Evolutionary conservation across 2,113 vertebrate genomes (phyloP).

Genomic region (Octodon degus): DNA sequence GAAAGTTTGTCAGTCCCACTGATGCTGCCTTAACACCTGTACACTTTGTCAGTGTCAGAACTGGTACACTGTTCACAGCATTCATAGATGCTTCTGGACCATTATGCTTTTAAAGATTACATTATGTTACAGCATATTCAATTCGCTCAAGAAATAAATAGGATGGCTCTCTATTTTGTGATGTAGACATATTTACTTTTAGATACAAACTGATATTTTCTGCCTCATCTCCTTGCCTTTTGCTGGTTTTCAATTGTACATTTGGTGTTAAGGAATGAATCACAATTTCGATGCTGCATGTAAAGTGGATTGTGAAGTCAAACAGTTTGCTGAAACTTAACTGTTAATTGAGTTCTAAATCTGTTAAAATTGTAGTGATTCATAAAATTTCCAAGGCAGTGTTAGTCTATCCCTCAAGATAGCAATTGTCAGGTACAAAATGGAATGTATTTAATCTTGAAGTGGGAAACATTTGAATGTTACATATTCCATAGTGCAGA

Average conservation of each 20-base stretch:
- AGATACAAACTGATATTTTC: constrained; percentile 59
- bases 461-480: neutral
- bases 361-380: constrained; percentile 25
- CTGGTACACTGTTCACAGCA: constrained; percentile 48
- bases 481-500: neutral
- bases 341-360: constrained; percentile 33
- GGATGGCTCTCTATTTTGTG: constrained; percentile 59
- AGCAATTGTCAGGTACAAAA: neutral
- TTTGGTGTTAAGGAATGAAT: constrained; percentile 38
- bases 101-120: constrained; percentile 78
- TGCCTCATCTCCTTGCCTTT: neutral
- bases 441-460: neutral
- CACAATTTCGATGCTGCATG: constrained; percentile 39
- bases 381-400: neutral
- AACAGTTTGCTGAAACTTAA: constrained; percentile 29
- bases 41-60: constrained; percentile 79
- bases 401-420: neutral
- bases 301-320: neutral
- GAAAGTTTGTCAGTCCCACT: constrained; percentile 69
- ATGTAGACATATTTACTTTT: constrained; percentile 72
- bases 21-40: constrained; percentile 60
- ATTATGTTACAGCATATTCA: constrained; percentile 73
- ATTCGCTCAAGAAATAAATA: constrained; percentile 79
- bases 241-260: constrained; percentile 40
- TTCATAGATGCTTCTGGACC: constrained; percentile 65